These are phyloP conservation scores for Meandrina meandrites DNA, from an alignment of 92 coral and sea anemone genomes.

Conservation along the genomic window DNA sequence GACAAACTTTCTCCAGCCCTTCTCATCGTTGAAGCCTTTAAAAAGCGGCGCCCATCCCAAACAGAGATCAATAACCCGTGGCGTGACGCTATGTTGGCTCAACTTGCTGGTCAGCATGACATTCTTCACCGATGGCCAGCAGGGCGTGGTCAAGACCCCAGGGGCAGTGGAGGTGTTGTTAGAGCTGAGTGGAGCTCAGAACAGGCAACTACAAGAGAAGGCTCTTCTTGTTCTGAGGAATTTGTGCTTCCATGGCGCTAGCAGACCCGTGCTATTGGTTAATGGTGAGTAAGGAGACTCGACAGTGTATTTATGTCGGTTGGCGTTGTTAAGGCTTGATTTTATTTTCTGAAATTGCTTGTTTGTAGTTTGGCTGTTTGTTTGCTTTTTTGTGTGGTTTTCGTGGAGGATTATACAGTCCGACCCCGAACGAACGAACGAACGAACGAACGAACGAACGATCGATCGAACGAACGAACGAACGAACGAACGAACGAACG, in stretches of 20 bases:
- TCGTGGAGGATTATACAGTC: too few species aligned
- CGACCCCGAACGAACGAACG: too few species aligned
- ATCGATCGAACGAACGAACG: too few species aligned
- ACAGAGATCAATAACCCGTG: conserved; percentile 59
- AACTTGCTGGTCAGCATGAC: conserved; percentile 80
- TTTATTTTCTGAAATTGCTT: too few species aligned
- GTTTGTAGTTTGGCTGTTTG: too few species aligned
- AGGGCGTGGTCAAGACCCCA: conserved; percentile 84
- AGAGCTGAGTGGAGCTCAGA: conserved; percentile 70
- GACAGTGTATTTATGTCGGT: neutral
- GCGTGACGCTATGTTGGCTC: conserved; percentile 79
- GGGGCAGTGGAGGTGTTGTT: conserved; percentile 64
- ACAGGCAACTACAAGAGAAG: conserved; percentile 64
- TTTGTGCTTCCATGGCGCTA: conserved; percentile 87
- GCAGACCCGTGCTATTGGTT: conserved; percentile 84
- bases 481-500: too few species aligned
- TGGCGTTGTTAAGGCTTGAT: too few species aligned
- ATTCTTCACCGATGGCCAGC: conserved; percentile 92
- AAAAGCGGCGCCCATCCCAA: conserved; percentile 71
- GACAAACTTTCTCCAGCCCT: conserved; percentile 90
- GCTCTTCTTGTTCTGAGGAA: conserved; percentile 91
- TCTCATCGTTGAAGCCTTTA: conserved; percentile 81
- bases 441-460: too few species aligned
- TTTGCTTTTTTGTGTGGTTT: too few species aligned
- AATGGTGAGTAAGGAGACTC: conserved; percentile 59